Evolutionary conservation across 2,797 vertebrate genomes (phyloP).

Genomic region (Melanotaenia nigrans): DNA sequence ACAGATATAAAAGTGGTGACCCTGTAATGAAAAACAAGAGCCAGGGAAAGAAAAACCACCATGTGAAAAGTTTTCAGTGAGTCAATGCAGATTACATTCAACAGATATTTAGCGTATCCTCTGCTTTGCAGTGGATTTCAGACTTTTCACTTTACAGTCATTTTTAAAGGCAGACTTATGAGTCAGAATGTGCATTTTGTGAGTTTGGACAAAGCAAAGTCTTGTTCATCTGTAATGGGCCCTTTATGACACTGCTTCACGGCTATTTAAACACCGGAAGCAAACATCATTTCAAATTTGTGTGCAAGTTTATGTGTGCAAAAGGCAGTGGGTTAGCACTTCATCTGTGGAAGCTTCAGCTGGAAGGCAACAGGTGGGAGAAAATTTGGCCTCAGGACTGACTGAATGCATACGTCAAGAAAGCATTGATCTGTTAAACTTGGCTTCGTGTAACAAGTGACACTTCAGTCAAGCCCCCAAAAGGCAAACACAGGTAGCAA

Average conservation of each 20-base stretch:
- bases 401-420: conserved; percentile 40
- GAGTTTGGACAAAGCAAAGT: conserved; percentile 12
- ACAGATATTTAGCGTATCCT: conserved; percentile 13
- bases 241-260: conserved; percentile 15
- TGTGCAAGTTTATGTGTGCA: conserved; percentile 52
- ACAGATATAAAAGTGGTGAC: not conserved
- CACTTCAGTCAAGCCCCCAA: conserved; percentile 61
- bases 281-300: conserved; percentile 56
- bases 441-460: conserved; percentile 28
- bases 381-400: conserved; percentile 18
- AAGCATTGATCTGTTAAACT: conserved; percentile 61
- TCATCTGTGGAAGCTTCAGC: not conserved
- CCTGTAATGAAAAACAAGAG: conserved; percentile 19
- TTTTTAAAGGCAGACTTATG: conserved; percentile 15
- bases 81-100: conserved; percentile 38
- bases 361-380: not conserved
- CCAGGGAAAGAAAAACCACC: not conserved
- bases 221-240: not conserved
- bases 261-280: conserved; percentile 24
- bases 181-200: conserved; percentile 13
- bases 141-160: conserved; percentile 25
- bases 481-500: conserved; percentile 69
- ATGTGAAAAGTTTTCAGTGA: conserved; percentile 33
- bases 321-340: conserved; percentile 40
- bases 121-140: conserved; percentile 42